Evolutionary conservation across 2,888 invertebrate genomes (phyloP).

Genomic region (Cancer borealis): DNA sequence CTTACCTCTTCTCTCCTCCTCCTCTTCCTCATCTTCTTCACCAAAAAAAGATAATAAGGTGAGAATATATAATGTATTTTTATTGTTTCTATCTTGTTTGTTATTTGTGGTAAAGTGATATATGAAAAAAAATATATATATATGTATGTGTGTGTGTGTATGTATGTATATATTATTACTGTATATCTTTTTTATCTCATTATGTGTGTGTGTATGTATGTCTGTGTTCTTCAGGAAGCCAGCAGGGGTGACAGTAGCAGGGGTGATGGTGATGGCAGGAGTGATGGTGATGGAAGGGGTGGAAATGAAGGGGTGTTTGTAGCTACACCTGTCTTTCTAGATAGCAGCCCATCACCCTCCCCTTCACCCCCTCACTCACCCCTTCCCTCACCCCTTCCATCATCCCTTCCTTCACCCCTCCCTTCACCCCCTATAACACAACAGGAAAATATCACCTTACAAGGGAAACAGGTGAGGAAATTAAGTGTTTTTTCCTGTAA

Average conservation of each 20-base stretch:
- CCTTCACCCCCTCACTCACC: background rate
- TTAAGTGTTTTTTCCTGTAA: no score
- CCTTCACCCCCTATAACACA: no score
- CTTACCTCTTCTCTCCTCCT: background rate
- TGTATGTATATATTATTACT: background rate
- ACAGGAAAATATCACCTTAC: no score
- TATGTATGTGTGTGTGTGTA: no score
- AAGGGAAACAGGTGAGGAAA: no score
- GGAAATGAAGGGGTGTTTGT: background rate
- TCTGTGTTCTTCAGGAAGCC: no score
- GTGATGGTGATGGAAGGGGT: background rate
- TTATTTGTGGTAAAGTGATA: no score
- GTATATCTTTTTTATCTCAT: background rate
- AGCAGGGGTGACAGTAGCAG: background rate
- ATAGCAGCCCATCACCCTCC: background rate
- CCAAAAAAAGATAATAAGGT: background rate
- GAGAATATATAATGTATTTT: background rate
- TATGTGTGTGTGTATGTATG: background rate
- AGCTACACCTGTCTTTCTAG: background rate
- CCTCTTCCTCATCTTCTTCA: background rate
- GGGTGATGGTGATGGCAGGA: background rate
- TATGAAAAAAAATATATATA: no score
- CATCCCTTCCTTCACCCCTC: background rate
- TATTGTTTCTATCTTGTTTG: background rate
- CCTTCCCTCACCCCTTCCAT: background rate